Evolutionary conservation across 2,888 invertebrate genomes (phyloP).

Genomic region (Papilio gigon): DNA sequence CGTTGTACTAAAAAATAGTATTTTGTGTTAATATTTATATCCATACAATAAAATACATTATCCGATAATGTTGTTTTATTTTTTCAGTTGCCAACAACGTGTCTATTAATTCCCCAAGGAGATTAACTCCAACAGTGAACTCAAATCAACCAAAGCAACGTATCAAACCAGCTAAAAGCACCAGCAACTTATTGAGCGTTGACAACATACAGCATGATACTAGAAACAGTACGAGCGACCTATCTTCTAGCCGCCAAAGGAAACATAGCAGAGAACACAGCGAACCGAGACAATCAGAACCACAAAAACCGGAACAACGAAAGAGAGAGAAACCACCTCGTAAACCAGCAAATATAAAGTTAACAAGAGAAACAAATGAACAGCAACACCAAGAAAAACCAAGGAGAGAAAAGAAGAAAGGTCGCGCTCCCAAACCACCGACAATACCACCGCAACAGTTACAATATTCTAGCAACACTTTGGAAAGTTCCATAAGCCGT

Average conservation of each 20-base stretch:
- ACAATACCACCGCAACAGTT: slow-evolving; percentile 41
- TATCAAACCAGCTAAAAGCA: slow-evolving; percentile 59
- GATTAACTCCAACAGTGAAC: slow-evolving; percentile 55
- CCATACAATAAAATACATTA: background rate
- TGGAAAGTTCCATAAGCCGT: slow-evolving; percentile 73
- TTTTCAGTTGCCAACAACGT: slow-evolving; percentile 52
- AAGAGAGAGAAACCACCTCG: slow-evolving; percentile 55
- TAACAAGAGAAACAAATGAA: slow-evolving; percentile 53
- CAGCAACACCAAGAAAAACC: slow-evolving; percentile 47
- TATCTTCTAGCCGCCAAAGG: slow-evolving; percentile 51
- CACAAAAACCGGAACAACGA: slow-evolving; percentile 58
- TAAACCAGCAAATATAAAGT: slow-evolving; percentile 57
- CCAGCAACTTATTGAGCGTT: slow-evolving; percentile 54
- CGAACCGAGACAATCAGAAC: slow-evolving; percentile 63
- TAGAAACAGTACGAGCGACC: slow-evolving; percentile 56
- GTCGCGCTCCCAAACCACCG: slow-evolving; percentile 33
- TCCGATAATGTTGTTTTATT: background rate
- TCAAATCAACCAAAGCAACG: slow-evolving; percentile 43
- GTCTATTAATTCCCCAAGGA: slow-evolving; percentile 53
- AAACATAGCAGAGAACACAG: slow-evolving; percentile 52
- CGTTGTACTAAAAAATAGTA: background rate
- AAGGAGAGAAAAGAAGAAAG: slow-evolving; percentile 50
- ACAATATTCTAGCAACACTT: slow-evolving; percentile 62
- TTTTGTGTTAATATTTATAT: background rate
- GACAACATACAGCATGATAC: slow-evolving; percentile 49